Conservation (phyloP, 35 echinoderm and acorn worm species). For the Stichopus chloronotus region DNA sequence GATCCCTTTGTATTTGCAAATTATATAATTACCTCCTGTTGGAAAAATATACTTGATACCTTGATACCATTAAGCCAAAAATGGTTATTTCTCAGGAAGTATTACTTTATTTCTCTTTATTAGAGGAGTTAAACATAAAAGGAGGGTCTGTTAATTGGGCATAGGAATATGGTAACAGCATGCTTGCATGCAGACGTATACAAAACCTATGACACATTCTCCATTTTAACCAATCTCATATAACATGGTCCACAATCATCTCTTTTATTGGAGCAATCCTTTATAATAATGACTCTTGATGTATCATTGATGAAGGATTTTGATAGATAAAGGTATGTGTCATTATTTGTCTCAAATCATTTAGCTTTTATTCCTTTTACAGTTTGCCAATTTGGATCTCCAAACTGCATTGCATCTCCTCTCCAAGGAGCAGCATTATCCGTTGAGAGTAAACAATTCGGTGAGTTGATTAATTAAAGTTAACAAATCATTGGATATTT, state of each 20-base stretch:
- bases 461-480: neutral
- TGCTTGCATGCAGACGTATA: no score
- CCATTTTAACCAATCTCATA: no score
- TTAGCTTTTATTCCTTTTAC: neutral
- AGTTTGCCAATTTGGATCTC: slow-evolving; percentile 17
- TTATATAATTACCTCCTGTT: neutral
- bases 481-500: no score
- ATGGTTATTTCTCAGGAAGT: no score
- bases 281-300: neutral
- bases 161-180: no score
- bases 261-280: neutral
- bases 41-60: no score
- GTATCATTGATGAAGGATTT: neutral
- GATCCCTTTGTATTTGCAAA: neutral
- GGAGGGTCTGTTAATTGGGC: no score
- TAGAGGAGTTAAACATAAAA: no score
- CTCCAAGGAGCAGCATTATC: slow-evolving; percentile 14
- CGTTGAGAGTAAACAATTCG: neutral
- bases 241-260: neutral
- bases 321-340: neutral
- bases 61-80: no score
- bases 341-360: no score
- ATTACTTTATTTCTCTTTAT: no score
- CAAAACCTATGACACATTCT: no score
- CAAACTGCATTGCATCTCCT: slow-evolving; percentile 7